Conservation (phyloP, 2,797 vertebrate species). For the Hippoglossus hippoglossus region DNA sequence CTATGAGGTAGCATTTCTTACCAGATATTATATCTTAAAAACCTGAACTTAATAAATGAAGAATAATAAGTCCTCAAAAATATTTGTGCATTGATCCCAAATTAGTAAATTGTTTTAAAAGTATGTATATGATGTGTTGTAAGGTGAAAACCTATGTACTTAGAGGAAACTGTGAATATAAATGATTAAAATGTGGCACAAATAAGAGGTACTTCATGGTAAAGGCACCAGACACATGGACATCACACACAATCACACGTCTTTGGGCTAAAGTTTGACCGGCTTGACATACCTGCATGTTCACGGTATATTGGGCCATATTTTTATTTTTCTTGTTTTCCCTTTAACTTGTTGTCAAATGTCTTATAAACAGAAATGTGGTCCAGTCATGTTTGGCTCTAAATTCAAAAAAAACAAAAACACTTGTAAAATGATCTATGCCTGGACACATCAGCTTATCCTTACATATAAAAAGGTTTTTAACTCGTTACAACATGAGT, state of each 20-base stretch:
- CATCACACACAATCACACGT: constrained; percentile 77
- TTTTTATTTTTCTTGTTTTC: constrained; percentile 74
- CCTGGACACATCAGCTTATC: constrained; percentile 85
- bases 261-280: constrained; percentile 74
- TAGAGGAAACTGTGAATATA: constrained; percentile 24
- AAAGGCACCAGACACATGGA: constrained; percentile 73
- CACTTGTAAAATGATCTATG: constrained; percentile 84
- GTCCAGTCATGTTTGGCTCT: constrained; percentile 65
- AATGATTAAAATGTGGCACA: constrained; percentile 54
- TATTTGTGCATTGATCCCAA: constrained; percentile 16
- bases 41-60: neutral
- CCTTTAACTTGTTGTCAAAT: constrained; percentile 72
- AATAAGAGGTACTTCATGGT: constrained; percentile 35
- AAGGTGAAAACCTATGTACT: constrained; percentile 31
- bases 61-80: neutral
- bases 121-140: constrained; percentile 5
- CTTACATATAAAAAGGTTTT: constrained; percentile 73
- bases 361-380: constrained; percentile 72
- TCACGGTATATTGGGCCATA: constrained; percentile 84
- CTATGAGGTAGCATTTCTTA: constrained; percentile 26
- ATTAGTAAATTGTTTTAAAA: neutral
- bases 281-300: constrained; percentile 83
- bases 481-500: constrained; percentile 60
- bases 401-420: constrained; percentile 87
- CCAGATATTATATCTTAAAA: neutral